These are phyloP conservation scores for Vulpes lagopus DNA, from an alignment of 2,113 vertebrate species.

Conservation along the genomic window DNA sequence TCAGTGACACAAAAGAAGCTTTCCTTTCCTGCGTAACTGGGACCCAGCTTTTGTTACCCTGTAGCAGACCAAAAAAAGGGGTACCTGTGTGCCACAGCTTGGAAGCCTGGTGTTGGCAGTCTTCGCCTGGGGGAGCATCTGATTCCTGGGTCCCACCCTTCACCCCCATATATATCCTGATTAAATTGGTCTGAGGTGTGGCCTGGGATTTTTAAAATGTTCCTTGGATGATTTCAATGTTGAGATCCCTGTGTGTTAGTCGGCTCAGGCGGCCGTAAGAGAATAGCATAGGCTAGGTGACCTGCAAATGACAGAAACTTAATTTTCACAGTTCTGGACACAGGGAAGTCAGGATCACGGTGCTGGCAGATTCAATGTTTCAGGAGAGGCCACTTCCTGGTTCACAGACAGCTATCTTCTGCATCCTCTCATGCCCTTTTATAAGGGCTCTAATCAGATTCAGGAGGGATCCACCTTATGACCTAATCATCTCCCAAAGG, in stretches of 20 bases:
- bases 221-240: neutral
- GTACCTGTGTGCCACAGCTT: accelerated
- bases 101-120: neutral
- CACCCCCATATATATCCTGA: neutral
- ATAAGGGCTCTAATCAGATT: neutral
- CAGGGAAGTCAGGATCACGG: neutral
- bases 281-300: neutral
- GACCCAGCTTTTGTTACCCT: neutral
- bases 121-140: neutral
- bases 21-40: neutral
- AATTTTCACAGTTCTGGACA: neutral
- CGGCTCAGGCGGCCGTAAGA: accelerated
- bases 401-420: neutral
- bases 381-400: neutral
- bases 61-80: neutral
- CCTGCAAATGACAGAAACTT: neutral
- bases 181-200: neutral
- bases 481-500: neutral
- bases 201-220: neutral
- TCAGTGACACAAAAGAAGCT: neutral
- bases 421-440: neutral
- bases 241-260: neutral
- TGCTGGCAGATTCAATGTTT: neutral
- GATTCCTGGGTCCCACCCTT: neutral
- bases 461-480: neutral